These are phyloP conservation scores for Euschistus heros DNA, from an alignment of 1,140 invertebrate genomes.

Conservation along the genomic window DNA sequence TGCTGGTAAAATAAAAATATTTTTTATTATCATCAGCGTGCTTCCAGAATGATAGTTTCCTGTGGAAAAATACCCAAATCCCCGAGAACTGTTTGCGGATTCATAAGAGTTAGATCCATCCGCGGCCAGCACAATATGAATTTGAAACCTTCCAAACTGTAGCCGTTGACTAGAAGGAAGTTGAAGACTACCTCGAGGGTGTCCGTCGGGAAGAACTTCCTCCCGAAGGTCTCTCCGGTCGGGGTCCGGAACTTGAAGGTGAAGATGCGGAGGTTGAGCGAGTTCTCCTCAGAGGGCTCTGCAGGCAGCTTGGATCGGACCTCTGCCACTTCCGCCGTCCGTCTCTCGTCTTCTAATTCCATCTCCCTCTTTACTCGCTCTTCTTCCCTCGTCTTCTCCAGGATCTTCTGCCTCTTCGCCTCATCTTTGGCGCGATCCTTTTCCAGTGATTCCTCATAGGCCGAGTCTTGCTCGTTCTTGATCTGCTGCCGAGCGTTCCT, in stretches of 20 bases:
- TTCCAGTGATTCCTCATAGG: constrained; percentile 54
- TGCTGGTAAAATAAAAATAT: not conserved
- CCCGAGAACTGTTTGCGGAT: not conserved
- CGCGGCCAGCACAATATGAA: not conserved
- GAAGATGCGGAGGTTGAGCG: not conserved
- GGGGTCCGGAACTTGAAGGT: not conserved
- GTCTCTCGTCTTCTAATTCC: not conserved
- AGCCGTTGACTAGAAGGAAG: not conserved
- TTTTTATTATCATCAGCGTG: not conserved
- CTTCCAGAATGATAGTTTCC: not conserved
- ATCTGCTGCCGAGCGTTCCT: constrained; percentile 75
- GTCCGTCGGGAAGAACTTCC: not conserved
- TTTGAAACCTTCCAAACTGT: not conserved
- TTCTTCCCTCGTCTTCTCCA: not conserved
- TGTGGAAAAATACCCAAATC: not conserved
- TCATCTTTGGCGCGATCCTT: not conserved
- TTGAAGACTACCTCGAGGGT: not conserved
- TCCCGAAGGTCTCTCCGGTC: not conserved
- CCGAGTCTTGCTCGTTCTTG: constrained; percentile 85
- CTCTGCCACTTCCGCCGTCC: not conserved
- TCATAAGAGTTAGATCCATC: not conserved
- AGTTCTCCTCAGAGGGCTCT: not conserved
- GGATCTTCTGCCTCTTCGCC: not conserved
- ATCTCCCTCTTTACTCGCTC: not conserved
- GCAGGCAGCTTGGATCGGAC: not conserved